Base-by-base conservation (phyloP, 2,113 vertebrate species). In the Meriones unguiculatus region DNA sequence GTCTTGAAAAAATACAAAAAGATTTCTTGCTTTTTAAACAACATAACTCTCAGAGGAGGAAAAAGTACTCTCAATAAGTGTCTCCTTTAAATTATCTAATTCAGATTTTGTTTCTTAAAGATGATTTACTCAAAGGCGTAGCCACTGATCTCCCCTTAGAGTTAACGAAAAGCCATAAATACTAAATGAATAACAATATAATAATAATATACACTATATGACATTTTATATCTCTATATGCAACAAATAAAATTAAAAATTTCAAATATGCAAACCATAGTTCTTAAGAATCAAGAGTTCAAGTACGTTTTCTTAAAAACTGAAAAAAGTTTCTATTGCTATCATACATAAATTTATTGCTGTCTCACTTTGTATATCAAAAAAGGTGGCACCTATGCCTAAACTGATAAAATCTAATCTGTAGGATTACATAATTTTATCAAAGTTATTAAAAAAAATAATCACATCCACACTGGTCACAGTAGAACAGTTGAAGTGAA, bases 401-500 rank as follows among this genome's bases (percentile, higher is more conserved):
- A 50, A 95, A 95, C 35, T 91, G 28, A 91, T 52, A 52, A 97
- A 97, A 94, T 87, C 89, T 59, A 96, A 59, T 15, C 91, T 38
- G 15, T 67, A 67, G 84, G 4, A 80, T 57, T 93, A 67, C 35
- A 22, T 52, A 82, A 52, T 90, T 93, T 94, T 95, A 70, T 81
- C 95, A 65, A 78, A 28, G 70, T 78, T 86, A 76, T 81, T 92
- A 91, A 30, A 30, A 46, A 92, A 86, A 89, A 95, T 91, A 97
- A 97, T 93, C 70, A 96, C 96, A 32, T 88, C 17, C 93, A 89
- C 69, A 89, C 30, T 96, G 97, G 82, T 96, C 96, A 96, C 38
- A 95, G 89, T 72, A 96, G 78, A 96, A 93, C 2, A 90, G 90
- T 67, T 97, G 25, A 97, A 94, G 96, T 94, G 92, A 98, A 97